Percentiles rank a stretch among this genome's conserved stretches.
These are phyloP conservation scores for Drosophila erecta DNA, from an alignment of 1,140 invertebrate species.

Conservation along the genomic window DNA sequence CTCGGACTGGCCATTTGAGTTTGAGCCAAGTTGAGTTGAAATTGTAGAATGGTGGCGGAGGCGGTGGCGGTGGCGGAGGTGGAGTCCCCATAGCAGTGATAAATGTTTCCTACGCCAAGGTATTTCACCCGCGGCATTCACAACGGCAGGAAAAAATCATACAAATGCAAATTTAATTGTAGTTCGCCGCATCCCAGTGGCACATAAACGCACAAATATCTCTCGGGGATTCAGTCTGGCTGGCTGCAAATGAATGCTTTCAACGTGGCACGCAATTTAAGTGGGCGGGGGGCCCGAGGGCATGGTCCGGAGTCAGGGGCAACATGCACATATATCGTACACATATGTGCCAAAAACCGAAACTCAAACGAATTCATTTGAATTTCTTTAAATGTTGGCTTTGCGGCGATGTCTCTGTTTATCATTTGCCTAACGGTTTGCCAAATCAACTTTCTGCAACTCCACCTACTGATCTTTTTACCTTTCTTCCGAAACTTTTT, in stretches of 20 bases:
- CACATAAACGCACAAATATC: constrained; percentile 52
- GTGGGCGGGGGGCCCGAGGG: constrained; percentile 75
- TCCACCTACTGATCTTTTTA: constrained; percentile 18
- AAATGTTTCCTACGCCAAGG: constrained; percentile 84
- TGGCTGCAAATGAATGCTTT: constrained; percentile 74
- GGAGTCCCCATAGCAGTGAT: constrained; percentile 73
- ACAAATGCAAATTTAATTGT: constrained; percentile 85
- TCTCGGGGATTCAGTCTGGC: constrained; percentile 28
- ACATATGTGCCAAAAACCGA: constrained; percentile 16
- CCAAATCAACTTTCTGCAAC: constrained; percentile 5
- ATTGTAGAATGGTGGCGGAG: constrained; percentile 20
- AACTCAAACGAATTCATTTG: constrained; percentile 71
- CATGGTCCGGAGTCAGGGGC: constrained; percentile 35
- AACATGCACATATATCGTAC: constrained; percentile 24
- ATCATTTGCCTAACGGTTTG: constrained; percentile 59
- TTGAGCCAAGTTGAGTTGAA: constrained; percentile 19
- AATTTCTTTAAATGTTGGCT: constrained; percentile 72
- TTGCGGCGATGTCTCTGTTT: constrained; percentile 13
- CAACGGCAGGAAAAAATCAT: constrained; percentile 53
- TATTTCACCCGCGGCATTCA: constrained; percentile 77
- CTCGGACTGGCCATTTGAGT: constrained; percentile 13
- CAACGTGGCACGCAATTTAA: constrained; percentile 84
- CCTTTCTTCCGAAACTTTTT: constrained; percentile 40
- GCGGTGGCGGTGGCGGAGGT: constrained; percentile 30
- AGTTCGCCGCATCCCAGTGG: constrained; percentile 66